phyloP scores from a whole-genome alignment of 2,113 vertebrate species.

The Semnornis frantzii region DNA sequence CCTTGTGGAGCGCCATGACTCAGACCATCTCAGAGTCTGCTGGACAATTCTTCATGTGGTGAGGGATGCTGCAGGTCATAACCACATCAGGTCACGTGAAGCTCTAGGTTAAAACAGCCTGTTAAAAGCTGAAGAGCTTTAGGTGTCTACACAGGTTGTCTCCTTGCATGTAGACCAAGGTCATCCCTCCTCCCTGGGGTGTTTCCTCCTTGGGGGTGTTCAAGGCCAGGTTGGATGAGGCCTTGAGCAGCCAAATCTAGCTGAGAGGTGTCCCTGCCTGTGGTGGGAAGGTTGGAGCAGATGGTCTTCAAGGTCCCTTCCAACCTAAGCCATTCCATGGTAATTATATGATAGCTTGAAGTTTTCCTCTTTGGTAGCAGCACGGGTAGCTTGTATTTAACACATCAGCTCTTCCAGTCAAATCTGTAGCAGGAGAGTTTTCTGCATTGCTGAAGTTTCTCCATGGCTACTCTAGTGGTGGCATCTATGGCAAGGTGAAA shows the following conservation, averaged over 20 bases:
- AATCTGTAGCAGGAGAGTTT: not conserved
- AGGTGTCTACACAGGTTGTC: accelerated
- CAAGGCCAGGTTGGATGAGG: too few species aligned
- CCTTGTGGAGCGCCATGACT: not conserved
- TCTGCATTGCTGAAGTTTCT: not conserved
- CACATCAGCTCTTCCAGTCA: not conserved
- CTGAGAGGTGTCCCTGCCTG: too few species aligned
- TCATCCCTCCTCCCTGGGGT: too few species aligned
- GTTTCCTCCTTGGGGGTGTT: too few species aligned
- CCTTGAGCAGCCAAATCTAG: too few species aligned
- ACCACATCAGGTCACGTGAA: not conserved
- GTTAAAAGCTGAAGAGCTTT: not conserved
- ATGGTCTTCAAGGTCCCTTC: too few species aligned
- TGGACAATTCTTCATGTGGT: not conserved
- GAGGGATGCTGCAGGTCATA: not conserved
- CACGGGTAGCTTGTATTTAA: not conserved
- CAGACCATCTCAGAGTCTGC: not conserved
- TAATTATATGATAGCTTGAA: not conserved
- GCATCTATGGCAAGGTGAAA: not conserved
- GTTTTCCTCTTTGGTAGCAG: not conserved
- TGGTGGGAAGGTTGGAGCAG: too few species aligned
- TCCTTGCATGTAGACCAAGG: not conserved
- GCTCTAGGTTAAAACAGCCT: not conserved
- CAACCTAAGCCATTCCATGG: too few species aligned
- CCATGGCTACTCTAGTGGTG: not conserved